phyloP scores from a whole-genome alignment of 2,797 vertebrate genomes.

The Mallotus villosus region DNA sequence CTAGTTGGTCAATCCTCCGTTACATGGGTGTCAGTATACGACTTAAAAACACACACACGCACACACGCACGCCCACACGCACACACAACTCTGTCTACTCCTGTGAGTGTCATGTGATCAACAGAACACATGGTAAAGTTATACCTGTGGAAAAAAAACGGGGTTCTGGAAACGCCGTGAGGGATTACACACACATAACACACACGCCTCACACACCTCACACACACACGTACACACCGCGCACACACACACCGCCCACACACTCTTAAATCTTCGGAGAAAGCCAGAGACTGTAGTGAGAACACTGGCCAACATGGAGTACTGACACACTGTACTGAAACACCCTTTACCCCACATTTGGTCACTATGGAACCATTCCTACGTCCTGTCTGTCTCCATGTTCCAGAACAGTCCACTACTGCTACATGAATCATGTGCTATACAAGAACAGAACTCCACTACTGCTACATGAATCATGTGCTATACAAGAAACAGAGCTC shows the following conservation, averaged over 20 bases:
- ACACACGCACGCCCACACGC: neutral
- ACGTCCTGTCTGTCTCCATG: too few relatives aligned
- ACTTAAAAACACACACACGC: neutral
- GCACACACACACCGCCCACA: neutral
- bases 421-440: too few relatives aligned
- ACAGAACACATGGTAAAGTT: conserved; percentile 1
- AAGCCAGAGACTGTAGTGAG: too few relatives aligned
- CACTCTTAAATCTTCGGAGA: too few relatives aligned
- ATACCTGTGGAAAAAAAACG: neutral
- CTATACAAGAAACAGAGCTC: too few relatives aligned
- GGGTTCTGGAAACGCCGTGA: neutral
- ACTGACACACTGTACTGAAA: too few relatives aligned
- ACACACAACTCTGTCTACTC: neutral
- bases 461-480: too few relatives aligned
- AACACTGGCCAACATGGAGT: too few relatives aligned
- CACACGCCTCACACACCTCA: neutral
- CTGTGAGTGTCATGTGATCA: neutral
- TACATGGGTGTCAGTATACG: neutral
- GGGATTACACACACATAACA: neutral
- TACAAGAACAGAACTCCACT: too few relatives aligned
- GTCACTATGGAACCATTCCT: too few relatives aligned
- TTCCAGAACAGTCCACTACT: too few relatives aligned
- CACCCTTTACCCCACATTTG: too few relatives aligned
- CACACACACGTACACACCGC: conserved; percentile 3
- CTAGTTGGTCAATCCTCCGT: neutral